Evolutionary conservation across 2,888 invertebrate species (phyloP).

Genomic region (Noctua pronuba): DNA sequence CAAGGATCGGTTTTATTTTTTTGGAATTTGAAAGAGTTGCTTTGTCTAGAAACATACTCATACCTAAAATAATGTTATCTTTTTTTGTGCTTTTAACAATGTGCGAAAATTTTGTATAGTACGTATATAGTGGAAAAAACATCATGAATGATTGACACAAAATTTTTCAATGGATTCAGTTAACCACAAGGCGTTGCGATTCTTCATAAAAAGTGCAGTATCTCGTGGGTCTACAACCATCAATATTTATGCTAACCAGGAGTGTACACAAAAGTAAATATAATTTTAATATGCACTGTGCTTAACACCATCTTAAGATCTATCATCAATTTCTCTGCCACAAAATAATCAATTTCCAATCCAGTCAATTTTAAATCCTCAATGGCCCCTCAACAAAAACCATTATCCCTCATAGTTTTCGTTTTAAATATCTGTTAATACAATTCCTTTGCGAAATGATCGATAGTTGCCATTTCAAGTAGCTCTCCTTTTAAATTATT

Average conservation of each 20-base stretch:
- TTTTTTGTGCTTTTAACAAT: neutral
- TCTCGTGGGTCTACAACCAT: neutral
- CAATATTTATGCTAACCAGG: neutral
- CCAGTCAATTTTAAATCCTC: conserved; percentile 47
- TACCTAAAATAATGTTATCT: neutral
- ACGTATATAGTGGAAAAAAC: too few relatives aligned
- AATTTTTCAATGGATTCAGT: neutral
- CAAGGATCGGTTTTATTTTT: neutral
- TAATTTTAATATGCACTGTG: too few relatives aligned
- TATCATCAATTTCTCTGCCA: conserved; percentile 23
- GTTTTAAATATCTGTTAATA: conserved; percentile 79
- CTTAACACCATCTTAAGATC: neutral
- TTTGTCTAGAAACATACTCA: neutral
- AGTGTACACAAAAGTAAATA: neutral
- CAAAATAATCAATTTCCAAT: conserved; percentile 29
- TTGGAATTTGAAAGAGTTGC: neutral
- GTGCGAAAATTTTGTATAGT: too few relatives aligned
- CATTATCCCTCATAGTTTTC: conserved; percentile 75
- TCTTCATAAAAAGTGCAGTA: neutral
- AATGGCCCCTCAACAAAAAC: conserved; percentile 57
- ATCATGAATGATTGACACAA: neutral
- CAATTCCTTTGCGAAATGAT: conserved; percentile 77
- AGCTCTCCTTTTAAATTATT: conserved; percentile 77
- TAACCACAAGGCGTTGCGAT: neutral
- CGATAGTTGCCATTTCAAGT: conserved; percentile 79